These are phyloP conservation scores for Entomobrya proxima DNA, from an alignment of 2,888 invertebrate species.

Conservation along the genomic window DNA sequence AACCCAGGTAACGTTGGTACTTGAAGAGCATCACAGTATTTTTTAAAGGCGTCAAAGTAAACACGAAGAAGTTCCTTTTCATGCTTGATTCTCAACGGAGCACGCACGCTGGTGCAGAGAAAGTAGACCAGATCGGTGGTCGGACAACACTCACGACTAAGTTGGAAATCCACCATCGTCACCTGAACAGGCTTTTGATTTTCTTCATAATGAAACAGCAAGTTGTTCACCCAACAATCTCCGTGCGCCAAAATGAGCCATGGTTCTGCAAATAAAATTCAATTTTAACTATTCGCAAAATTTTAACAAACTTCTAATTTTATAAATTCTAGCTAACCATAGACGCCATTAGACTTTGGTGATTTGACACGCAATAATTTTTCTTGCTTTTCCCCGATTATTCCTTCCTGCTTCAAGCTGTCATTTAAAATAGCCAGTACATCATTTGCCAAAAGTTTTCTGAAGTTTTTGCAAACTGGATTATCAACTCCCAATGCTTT, in stretches of 20 bases:
- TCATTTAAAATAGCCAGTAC: not conserved
- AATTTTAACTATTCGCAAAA: not conserved
- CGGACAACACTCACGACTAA: conserved; percentile 65
- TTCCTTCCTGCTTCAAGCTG: not conserved
- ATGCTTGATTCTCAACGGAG: conserved; percentile 32
- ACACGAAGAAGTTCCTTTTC: conserved; percentile 47
- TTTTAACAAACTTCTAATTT: not conserved
- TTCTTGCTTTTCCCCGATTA: conserved; percentile 44
- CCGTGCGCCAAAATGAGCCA: conserved; percentile 69
- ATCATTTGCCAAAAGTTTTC: not conserved
- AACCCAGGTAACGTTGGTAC: conserved; percentile 46
- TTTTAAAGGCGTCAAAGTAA: conserved; percentile 58
- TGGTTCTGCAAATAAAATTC: no score
- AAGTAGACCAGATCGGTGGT: conserved; percentile 68
- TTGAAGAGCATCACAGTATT: conserved; percentile 48
- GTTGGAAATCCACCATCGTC: conserved; percentile 70
- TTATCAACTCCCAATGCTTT: conserved; percentile 10
- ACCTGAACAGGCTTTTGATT: conserved; percentile 53
- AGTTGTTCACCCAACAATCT: conserved; percentile 72
- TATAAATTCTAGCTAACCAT: not conserved
- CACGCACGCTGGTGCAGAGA: conserved; percentile 61
- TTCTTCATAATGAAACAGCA: conserved; percentile 70
- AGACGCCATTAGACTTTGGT: conserved; percentile 5
- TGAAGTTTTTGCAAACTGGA: conserved; percentile 13
- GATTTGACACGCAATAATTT: conserved; percentile 32